Evolutionary conservation across 2,797 vertebrate species (phyloP), one percentile per base, ranked within the genome.

Genomic region (Sebastes itinus): DNA sequence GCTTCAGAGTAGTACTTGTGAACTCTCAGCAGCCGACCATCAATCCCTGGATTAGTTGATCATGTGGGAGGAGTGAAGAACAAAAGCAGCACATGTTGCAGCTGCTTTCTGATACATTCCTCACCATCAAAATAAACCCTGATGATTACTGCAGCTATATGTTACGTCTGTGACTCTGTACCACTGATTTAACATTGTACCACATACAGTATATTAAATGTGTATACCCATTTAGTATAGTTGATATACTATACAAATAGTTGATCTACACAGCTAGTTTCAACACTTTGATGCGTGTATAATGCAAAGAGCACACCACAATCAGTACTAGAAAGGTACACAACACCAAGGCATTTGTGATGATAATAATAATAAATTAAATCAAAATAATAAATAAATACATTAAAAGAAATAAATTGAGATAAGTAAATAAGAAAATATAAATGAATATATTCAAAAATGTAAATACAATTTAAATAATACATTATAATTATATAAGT

Each of bases 41-140:
- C 74, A 83, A 74, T 85, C 82, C 70, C 75, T 64, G 82, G 88
- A 92, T 93, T 89, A 91, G 85, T 61, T 60, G 81, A 88, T 92
- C 85, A 87, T 86, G 89, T 86, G 91, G 74, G 71, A 76, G 66
- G 66, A 76, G 76, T 60, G 12, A 64, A 85, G 75, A 86, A 88
- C 80, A 88, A 82, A 89, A 76, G 80, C 68, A n/a, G 78, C 42
- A 77, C 80, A 71, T 78, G 84, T 75, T 76, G 72, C 62, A 27
- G 72, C 65, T 20, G 59, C 54, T 80, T 74, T 77, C 49, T 59
- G 25, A 55, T 59, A 27, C 71, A 54, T 78, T 82, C 59, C 68
- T 23, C 67, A 71, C 23, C 11, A 10, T 35, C 55, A 32, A 8
- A 30, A 52, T 20, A 52, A 52, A 52, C 11, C 30, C 16, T n/a